Evolutionary conservation across 2,113 vertebrate genomes (phyloP).

Genomic region (Jaculus jaculus): DNA sequence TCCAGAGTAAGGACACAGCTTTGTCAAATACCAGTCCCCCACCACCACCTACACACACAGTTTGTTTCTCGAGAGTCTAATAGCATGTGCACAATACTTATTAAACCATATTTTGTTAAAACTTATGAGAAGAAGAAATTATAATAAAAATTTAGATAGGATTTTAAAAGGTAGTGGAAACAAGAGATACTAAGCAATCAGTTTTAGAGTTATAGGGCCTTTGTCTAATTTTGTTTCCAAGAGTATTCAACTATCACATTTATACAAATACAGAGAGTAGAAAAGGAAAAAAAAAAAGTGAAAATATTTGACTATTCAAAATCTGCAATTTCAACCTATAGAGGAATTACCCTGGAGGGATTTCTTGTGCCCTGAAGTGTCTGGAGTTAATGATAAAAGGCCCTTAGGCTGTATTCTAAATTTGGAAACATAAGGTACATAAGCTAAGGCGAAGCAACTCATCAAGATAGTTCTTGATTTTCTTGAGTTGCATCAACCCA

Average conservation of each 20-base stretch:
- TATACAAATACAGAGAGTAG: not conserved
- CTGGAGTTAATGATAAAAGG: constrained; percentile 5
- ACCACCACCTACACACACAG: not conserved
- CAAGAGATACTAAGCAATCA: not conserved
- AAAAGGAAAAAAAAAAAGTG: not conserved
- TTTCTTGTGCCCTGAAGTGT: not conserved
- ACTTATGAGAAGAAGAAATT: not conserved
- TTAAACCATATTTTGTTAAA: not conserved
- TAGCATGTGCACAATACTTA: not conserved
- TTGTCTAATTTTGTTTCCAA: not conserved
- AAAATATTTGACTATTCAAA: constrained; percentile 22
- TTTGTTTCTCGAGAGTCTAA: not conserved
- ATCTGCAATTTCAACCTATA: constrained; percentile 1
- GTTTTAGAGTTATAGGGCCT: not conserved
- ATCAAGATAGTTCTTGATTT: not conserved
- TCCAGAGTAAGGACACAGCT: not conserved
- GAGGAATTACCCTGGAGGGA: not conserved
- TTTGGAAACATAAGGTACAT: constrained; percentile 28
- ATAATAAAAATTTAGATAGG: not conserved
- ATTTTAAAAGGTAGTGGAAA: not conserved
- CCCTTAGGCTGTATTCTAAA: not conserved
- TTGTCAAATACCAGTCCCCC: not conserved
- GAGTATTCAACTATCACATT: not conserved
- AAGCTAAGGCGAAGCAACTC: not conserved
- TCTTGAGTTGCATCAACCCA: not conserved